These are phyloP conservation scores for Felis catus DNA, from an alignment of 2,113 vertebrate genomes.

Conservation along the genomic window F.catus_Fca126_mat1.0 CM031412.1:38117001-38117500, in stretches of 20 bases:
- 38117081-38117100: neutral
- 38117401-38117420: accelerated
- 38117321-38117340: neutral
- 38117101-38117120: neutral
- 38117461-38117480: neutral
- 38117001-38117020: neutral
- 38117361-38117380: neutral
- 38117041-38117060: neutral
- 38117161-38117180: neutral
- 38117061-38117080: neutral
- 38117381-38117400: neutral
- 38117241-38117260: neutral
- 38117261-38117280: neutral
- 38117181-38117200: neutral
- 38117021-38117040: accelerated
- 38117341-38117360: neutral
- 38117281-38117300: neutral
- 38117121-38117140: neutral
- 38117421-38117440: neutral
- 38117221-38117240: neutral
- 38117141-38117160: neutral
- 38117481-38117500: neutral
- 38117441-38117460: neutral
- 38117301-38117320: neutral
- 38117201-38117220: neutral